Conservation (phyloP, 35 echinoderm and acorn worm species). For the Chiridota heheva region DNA sequence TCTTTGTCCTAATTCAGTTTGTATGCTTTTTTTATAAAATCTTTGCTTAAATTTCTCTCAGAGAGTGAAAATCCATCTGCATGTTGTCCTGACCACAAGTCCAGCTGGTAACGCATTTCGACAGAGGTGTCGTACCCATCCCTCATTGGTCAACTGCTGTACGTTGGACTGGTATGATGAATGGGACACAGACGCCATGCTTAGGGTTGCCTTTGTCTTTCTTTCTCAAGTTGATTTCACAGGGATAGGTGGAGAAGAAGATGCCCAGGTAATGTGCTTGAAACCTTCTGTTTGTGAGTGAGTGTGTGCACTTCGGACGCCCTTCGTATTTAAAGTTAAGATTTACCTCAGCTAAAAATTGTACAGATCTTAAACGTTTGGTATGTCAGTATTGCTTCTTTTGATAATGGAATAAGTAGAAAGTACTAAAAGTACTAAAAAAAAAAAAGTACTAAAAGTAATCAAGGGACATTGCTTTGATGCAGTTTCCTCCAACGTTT, state of each 20-base stretch:
- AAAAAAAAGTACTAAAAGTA: no score
- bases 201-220: slow-evolving; percentile 94
- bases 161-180: slow-evolving; percentile 98
- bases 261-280: slow-evolving; percentile 57
- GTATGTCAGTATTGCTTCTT: no score
- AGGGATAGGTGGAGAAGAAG: slow-evolving; percentile 70
- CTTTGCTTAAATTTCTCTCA: slow-evolving; percentile 19
- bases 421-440: no score
- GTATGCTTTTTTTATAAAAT: no score
- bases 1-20: no score
- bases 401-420: no score
- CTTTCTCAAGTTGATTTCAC: slow-evolving; percentile 82
- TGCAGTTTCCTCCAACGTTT: no score
- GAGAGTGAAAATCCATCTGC: slow-evolving; percentile 72
- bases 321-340: no score
- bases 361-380: no score
- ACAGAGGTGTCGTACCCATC: slow-evolving; percentile 90
- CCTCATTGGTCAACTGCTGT: slow-evolving; percentile 94
- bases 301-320: no score
- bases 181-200: slow-evolving; percentile 87
- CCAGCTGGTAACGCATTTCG: slow-evolving; percentile 91
- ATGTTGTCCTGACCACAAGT: slow-evolving; percentile 89
- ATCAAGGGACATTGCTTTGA: no score
- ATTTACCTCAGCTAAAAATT: no score
- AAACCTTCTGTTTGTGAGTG: neutral